Percentiles rank a stretch among this genome's conserved stretches.
Conservation (phyloP, 2,797 vertebrate genomes). For the Gymnothorax reevesii region DNA sequence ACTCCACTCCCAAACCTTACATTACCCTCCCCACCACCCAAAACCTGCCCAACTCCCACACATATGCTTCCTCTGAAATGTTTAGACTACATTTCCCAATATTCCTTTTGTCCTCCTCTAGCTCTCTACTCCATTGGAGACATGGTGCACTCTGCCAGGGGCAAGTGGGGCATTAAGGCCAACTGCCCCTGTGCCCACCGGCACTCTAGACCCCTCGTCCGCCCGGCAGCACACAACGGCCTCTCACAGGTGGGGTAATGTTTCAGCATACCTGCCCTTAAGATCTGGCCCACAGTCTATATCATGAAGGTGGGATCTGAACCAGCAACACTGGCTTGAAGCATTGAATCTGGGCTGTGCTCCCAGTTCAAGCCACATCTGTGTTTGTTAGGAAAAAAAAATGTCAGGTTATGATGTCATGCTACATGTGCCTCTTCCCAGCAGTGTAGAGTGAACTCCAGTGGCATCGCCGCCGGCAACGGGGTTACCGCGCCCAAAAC, state of each 20-base stretch:
- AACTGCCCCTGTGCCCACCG: conserved; percentile 96
- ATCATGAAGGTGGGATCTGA: no score
- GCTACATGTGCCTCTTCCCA: conserved; percentile 39
- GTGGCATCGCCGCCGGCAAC: background rate
- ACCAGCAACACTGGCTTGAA: no score
- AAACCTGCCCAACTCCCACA: background rate
- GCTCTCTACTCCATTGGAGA: conserved; percentile 98
- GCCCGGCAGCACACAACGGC: conserved; percentile 90
- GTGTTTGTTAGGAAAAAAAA: no score
- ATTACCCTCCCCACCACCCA: background rate
- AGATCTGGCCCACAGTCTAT: no score
- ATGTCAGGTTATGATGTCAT: conserved; percentile 12
- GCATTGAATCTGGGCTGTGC: no score
- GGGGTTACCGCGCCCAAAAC: conserved; percentile 53
- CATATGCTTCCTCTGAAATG: background rate
- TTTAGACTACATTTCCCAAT: background rate
- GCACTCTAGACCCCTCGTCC: conserved; percentile 86
- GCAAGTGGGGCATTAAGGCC: conserved; percentile 99
- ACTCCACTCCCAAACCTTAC: background rate
- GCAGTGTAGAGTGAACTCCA: conserved; percentile 67
- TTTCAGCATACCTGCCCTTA: no score
- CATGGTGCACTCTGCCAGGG: conserved; percentile 96
- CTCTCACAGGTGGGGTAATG: conserved; percentile 86
- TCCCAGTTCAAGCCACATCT: no score
- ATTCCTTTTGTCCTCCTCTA: conserved; percentile 53